Base-by-base conservation (phyloP, 30 jellyfish, hydroid and myxozoan species). In the Cassiopea andromeda region DNA sequence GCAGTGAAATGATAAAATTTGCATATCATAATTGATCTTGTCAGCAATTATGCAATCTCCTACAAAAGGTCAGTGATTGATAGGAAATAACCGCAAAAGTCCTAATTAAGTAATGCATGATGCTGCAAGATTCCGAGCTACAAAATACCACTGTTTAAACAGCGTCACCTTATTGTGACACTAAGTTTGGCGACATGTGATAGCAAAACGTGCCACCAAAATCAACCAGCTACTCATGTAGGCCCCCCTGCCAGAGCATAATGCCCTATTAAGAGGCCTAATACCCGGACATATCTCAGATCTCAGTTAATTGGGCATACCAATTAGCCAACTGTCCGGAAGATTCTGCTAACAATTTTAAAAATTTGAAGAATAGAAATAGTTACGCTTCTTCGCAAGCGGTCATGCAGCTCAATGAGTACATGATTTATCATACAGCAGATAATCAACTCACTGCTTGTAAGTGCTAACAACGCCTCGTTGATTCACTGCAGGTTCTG, bases 341-440 rank as follows among this genome's bases (percentile, higher is more conserved):
- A 44, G 44, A 16, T 50, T 61, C 45, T n/a, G 19, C 61, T 60
- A 44, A 17, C 79, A 80, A 80, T 80, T 80, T 16, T 67, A 68
- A 80, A 44, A 70, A 75, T 60, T 64, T 58, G 80, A 76, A 86
- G 88, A 49, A 75, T 86, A 72, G 83, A 86, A 86, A 86, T 74
- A 44, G 75, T 5, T 16, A 27, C 77, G 9, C 16, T 57, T 38
- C 93, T 77, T 74, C 14, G 69, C 60, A 82, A 54, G 44, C 82
- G 87, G 88, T 76, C 93, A 86, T 74, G 88, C 89, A 89, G 69
- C 66, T 86, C 67, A 67, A 48, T 60, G 48, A 70, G 48, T 27
- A 8, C 79, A 6, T 10, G 12, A 27, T 27, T 14, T 64, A 7
- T 4, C 73, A 64, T 64, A 64, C 73, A 27, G 73, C 73, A 64